Conservation (phyloP, 2,797 vertebrate species). For the Fringilla coelebs region DNA sequence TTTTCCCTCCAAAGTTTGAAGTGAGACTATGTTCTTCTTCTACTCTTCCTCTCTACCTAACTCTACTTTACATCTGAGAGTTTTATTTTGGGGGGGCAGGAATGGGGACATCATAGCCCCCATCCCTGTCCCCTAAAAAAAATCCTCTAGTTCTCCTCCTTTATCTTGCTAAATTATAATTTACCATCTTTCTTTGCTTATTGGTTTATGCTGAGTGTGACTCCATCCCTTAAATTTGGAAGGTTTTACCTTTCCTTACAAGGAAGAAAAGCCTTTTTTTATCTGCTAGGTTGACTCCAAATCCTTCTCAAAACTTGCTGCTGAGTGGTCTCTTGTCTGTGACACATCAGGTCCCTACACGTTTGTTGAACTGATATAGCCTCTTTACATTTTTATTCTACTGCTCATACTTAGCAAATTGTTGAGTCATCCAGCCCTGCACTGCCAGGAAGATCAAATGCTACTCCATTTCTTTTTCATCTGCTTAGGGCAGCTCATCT, state of each 20-base stretch:
- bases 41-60: not conserved
- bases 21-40: not conserved
- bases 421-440: not conserved
- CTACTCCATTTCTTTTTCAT: not conserved
- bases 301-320: not conserved
- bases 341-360: not conserved
- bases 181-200: not conserved
- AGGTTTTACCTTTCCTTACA: not conserved
- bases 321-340: not conserved
- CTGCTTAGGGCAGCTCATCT: not conserved
- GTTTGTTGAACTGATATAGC: not conserved
- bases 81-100: not conserved
- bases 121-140: not conserved
- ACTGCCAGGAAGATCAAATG: not conserved
- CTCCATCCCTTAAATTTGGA: not conserved
- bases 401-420: not conserved
- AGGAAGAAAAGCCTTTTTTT: not conserved
- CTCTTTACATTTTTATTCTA: not conserved
- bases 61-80: not conserved
- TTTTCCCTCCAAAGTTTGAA: not conserved
- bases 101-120: not conserved
- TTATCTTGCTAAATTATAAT: not conserved
- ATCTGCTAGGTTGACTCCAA: not conserved
- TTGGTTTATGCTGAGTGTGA: not conserved
- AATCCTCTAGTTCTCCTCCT: not conserved